These are phyloP conservation scores for Volucella bombylans DNA, from an alignment of 2,888 invertebrate genomes.

Conservation along the genomic window DNA sequence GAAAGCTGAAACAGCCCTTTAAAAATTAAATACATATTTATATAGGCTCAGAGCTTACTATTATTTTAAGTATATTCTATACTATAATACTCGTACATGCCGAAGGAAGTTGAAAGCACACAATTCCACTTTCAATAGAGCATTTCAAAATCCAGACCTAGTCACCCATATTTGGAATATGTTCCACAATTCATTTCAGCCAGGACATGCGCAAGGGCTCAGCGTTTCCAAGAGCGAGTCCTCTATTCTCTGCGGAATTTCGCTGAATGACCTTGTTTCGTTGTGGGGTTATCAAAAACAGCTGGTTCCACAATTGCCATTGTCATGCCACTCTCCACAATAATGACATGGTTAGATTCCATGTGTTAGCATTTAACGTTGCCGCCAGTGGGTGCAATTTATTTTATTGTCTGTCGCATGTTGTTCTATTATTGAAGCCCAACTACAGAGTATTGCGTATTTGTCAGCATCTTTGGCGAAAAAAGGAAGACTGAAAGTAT, in stretches of 20 bases:
- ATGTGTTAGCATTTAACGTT: conserved; percentile 44
- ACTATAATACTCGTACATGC: conserved; percentile 1
- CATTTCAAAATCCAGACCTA: conserved; percentile 37
- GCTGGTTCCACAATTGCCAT: conserved; percentile 60
- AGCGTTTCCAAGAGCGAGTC: not conserved
- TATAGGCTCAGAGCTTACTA: not conserved
- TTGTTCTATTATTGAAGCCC: conserved; percentile 28
- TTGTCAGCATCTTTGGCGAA: not conserved
- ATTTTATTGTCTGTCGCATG: conserved; percentile 60
- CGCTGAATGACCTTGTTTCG: conserved; percentile 62
- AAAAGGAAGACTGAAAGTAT: not conserved
- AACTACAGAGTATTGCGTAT: conserved; percentile 21
- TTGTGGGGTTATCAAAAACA: conserved; percentile 25
- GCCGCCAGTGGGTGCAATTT: conserved; percentile 50
- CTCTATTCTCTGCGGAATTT: not conserved
- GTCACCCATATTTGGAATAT: conserved; percentile 53
- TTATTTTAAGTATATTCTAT: not conserved
- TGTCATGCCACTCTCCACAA: conserved; percentile 29
- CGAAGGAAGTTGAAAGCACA: conserved; percentile 36
- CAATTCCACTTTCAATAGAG: conserved; percentile 27
- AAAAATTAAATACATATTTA: no score
- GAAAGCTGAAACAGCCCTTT: no score
- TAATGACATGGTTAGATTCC: conserved; percentile 23
- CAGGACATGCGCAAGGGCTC: conserved; percentile 32
- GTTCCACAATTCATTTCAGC: conserved; percentile 53